Base-by-base conservation (phyloP, 2,797 vertebrate genomes). In the Tenualosa thibaudeaui region DNA sequence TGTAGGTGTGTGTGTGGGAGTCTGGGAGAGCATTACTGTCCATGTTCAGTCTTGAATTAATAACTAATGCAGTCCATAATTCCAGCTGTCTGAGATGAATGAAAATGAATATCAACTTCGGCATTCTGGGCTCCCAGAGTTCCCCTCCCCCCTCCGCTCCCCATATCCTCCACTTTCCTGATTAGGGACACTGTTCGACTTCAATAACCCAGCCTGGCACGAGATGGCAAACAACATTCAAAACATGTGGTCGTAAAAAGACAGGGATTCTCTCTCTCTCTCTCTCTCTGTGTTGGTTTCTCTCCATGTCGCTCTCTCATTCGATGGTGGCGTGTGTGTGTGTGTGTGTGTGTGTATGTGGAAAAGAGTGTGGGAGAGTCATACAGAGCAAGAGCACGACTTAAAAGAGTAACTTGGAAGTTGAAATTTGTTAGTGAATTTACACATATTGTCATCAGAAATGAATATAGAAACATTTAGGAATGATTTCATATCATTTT, bases 191-290 rank as follows among this genome's bases (percentile, higher is more conserved):
- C 62, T 2, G 62, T 26, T 68, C 9, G 26, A 68, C 60, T 65
- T 26, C 60, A 65, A 24, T 24, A 12, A 6, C 60, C 60, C n/a
- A 26, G 62, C 10, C 62, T 68, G 62, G 62, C 62, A 68, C 62
- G 12, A 7, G 62, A 68, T 24, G 26, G 62, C 62, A 68, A 26
- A 68, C 62, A 68, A 68, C 62, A 68, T 31, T 68, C 84, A 90
- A 53, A 86, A 68, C 58, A 83, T 84, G 43, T 40, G 81, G 37
- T 78, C 71, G 58, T 84, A 90, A 92, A 93, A 94, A 93, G 93
- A 93, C 93, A 92, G 88, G 82, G 88, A 89, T 85, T 86, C 83
- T 71, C 60, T 82, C 84, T 53, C 50, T 7, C 15, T 9, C 40
- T 31, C 84, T 24, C 22, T 43, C 24, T 60, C 58, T 17, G 8